Evolutionary conservation across 2,888 invertebrate genomes (phyloP), one percentile per base, ranked within the genome.

Genomic region (Cepaea hortensis): DNA sequence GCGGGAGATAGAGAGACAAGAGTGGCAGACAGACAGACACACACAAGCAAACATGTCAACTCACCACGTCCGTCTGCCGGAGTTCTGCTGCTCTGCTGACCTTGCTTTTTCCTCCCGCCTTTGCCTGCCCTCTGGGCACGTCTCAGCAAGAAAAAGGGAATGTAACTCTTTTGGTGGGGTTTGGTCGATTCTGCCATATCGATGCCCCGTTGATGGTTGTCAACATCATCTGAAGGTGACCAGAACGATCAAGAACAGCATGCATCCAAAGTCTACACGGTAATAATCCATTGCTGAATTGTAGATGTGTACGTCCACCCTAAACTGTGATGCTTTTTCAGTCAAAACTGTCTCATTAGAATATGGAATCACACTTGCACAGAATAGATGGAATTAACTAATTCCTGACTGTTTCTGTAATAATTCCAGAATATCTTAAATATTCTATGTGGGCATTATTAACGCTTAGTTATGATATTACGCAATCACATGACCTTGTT

Each of bases 121-220:
- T 86, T 83, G 0, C 72, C 76, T 3, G 55, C n/a, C n/a, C 73
- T 81, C 48, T 81, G 81, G 15, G 76, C 83, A 35, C 87, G 77
- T 23, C 84, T 77, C 46, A 84, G 81, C 72, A 87, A 72, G 76
- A 87, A 87, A 35, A 84, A 83, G 2, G 87, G 87, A n/a, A 87
- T 84, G 79, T 87, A 87, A 46, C 84, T 79, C 84, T 48, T 75
- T 6, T 50, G 75, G 76, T 48, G 62, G 15, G 80, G n/a, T n/a
- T 61, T 73, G 62, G 35, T 35, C 15, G 87, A 70, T 70, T 87
- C 87, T 20, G 84, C 87, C 84, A 86, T 86, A 65, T 48, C 73
- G 76, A n/a, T 55, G 55, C 11, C 55, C 20, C 18, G 13, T 20
- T 55, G 35, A 55, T 46, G 23, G 15, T 20, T 55, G 23, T 79